A percentile compares a stretch with the other conserved stretches of the same genome.
phyloP scores from a whole-genome alignment of 1,140 invertebrate genomes.

The Drosophila azteca region DNA sequence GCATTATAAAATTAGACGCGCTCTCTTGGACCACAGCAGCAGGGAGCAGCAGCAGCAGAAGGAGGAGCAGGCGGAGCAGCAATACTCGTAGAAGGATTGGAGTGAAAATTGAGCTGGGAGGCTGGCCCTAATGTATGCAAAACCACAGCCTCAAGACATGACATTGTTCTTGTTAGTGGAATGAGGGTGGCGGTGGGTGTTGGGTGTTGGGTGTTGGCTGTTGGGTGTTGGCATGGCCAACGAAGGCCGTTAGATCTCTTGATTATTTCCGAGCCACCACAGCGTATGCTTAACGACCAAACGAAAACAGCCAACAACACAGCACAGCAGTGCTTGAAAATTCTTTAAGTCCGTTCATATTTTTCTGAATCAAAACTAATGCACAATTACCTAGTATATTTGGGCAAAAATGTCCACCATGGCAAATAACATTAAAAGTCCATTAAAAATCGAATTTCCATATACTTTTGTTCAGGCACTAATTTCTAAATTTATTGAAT shows the following conservation, averaged over 20 bases:
- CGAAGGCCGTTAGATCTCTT: conserved; percentile 3
- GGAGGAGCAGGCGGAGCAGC: conserved; percentile 6
- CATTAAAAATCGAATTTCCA: no score
- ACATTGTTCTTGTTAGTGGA: conserved; percentile 58
- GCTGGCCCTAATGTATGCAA: conserved; percentile 69
- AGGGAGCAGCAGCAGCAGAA: not conserved
- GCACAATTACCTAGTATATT: no score
- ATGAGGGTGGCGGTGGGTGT: not conserved
- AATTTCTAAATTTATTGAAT: no score
- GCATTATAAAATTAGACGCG: conserved; percentile 82
- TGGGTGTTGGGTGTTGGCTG: no score
- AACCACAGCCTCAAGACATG: conserved; percentile 78
- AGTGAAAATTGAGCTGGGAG: not conserved
- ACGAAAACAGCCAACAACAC: not conserved
- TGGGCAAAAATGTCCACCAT: no score
- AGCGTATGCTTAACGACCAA: conserved; percentile 38
- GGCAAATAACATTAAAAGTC: no score
- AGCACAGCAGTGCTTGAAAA: no score
- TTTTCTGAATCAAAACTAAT: no score
- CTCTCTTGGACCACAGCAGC: conserved; percentile 64
- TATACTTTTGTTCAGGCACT: no score
- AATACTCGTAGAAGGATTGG: conserved; percentile 2
- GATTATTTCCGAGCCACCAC: conserved; percentile 26
- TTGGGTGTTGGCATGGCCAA: not conserved
- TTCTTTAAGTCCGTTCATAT: no score